Evolutionary conservation across 2,888 invertebrate genomes (phyloP).

Genomic region (Amphipyra tragopoginis): DNA sequence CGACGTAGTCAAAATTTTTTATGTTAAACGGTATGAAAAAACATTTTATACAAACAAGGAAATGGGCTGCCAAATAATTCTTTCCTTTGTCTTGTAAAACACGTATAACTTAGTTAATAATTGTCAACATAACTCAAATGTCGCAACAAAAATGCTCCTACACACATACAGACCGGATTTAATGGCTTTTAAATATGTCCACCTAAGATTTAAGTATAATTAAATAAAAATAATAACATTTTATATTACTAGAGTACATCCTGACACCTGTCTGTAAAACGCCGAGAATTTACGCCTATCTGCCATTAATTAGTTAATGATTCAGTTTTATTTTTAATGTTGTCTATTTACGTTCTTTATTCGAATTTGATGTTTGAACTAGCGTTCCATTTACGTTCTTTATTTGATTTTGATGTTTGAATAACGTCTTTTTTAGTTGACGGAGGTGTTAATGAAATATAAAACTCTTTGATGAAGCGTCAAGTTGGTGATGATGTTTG

Average conservation of each 20-base stretch:
- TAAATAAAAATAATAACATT: slow-evolving; percentile 60
- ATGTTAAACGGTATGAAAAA: too few relatives aligned
- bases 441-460: slow-evolving; percentile 35
- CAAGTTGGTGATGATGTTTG: slow-evolving; percentile 14
- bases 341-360: slow-evolving; percentile 62
- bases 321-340: slow-evolving; percentile 64
- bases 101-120: slow-evolving; percentile 18
- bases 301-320: slow-evolving; percentile 60
- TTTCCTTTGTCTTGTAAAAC: slow-evolving; percentile 29
- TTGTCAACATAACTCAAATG: slow-evolving; percentile 37
- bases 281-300: slow-evolving; percentile 64
- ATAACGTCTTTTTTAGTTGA: slow-evolving; percentile 45
- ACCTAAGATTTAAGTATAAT: slow-evolving; percentile 60
- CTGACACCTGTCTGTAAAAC: slow-evolving; percentile 65
- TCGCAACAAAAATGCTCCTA: slow-evolving; percentile 35
- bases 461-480: slow-evolving; percentile 22
- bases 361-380: slow-evolving; percentile 55
- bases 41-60: neutral
- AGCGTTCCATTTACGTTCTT: slow-evolving; percentile 57
- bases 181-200: slow-evolving; percentile 50
- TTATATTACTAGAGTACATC: slow-evolving; percentile 54
- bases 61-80: slow-evolving; percentile 21
- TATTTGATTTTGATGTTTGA: slow-evolving; percentile 60
- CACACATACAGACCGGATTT: slow-evolving; percentile 46
- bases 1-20: too few relatives aligned